Base-by-base conservation (phyloP, 2,797 vertebrate species). In the Cynodonichthys magdalenae region DNA sequence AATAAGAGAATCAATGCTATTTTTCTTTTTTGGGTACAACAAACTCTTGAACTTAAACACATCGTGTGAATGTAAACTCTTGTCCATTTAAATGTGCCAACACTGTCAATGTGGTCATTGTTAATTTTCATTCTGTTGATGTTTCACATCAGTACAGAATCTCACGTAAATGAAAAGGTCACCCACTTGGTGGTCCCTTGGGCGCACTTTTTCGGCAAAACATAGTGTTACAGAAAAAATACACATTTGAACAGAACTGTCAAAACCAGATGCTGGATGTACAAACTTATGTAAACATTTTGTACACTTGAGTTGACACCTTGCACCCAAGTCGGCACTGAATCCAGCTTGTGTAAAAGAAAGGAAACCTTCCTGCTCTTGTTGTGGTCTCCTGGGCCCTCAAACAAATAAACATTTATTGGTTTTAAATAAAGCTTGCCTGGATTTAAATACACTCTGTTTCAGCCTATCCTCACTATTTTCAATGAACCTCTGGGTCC, bases 321-420 rank as follows among this genome's bases (percentile, higher is more conserved):
- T 83, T 59, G 45, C 68, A 58, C 69, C 62, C 34, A 17, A 67
- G 60, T 59, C 54, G 80, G 89, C 76, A 64, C 63, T 80, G 87
- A 86, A 86, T 85, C 76, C 71, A 24, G 59, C 58, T 66, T 73
- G 67, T 61, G 62, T 75, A 79, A 80, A 71, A 70, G 49, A 59
- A 62, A 62, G 61, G 61, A 62, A 76, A 47, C 49, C 82, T 75
- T 71, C 66, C 53, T 60, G 64, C 66, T 28, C 45, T 69, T 36
- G 11, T 62, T 56, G 18, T 17, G 15, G 12, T 77, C 87, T 84
- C 87, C 1, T 15, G 69, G 56, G 74, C 48, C 58, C 69, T 85
- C 64, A 62, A 79, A 89, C 87, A 90, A 92, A 92, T 86, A 92
- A 80, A 90, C 79, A 75, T 86, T 81, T 71, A 67, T 60, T 67